Evolutionary conservation across 2,888 invertebrate species (phyloP).

Genomic region (Pandemis cinnamomeana): DNA sequence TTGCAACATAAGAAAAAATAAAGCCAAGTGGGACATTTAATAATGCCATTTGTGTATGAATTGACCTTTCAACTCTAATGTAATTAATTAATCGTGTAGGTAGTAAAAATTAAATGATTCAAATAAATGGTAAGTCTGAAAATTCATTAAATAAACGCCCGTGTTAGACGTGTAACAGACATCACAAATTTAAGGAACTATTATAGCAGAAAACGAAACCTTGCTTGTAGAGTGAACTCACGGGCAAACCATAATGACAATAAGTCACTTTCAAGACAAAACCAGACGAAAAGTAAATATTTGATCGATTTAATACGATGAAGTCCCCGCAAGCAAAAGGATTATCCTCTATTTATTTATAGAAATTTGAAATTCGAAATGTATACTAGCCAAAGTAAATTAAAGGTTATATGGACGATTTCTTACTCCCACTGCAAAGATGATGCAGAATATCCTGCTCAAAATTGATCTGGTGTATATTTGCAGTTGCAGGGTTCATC

Average conservation of each 20-base stretch:
- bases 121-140: too few relatives aligned
- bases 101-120: too few relatives aligned
- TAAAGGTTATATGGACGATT: neutral
- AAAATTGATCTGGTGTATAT: neutral
- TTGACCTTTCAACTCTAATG: too few relatives aligned
- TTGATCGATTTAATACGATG: neutral
- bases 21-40: too few relatives aligned
- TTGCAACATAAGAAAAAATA: neutral
- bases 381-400: neutral
- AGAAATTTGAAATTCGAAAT: neutral
- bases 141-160: too few relatives aligned
- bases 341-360: neutral
- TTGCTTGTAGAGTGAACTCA: neutral
- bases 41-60: too few relatives aligned
- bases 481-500: neutral
- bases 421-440: neutral
- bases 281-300: slow-evolving; percentile 8
- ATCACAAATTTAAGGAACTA: too few relatives aligned
- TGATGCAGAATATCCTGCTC: neutral
- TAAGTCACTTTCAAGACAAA: neutral
- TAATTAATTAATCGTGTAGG: too few relatives aligned
- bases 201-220: neutral
- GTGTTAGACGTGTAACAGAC: too few relatives aligned
- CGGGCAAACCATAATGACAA: neutral
- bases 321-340: neutral